Percentiles rank a stretch among this genome's conserved stretches.
These are phyloP conservation scores for Tetheella fluctuosa DNA, from an alignment of 2,888 invertebrate genomes.

Conservation along the genomic window DNA sequence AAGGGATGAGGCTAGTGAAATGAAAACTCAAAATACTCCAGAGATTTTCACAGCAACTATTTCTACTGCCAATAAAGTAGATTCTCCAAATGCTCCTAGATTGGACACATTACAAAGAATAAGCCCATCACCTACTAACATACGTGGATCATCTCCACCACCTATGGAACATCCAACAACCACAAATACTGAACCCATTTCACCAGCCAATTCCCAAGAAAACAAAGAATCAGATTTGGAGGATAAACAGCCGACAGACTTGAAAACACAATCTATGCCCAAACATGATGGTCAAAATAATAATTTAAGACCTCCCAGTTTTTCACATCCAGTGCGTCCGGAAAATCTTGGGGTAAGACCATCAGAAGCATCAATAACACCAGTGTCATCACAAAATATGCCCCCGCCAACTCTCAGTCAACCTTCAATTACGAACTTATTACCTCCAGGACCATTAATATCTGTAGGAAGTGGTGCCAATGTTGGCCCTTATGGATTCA, in stretches of 20 bases:
- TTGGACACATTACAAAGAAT: constrained; percentile 74
- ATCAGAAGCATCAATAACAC: constrained; percentile 61
- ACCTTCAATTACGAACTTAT: constrained; percentile 81
- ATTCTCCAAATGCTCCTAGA: constrained; percentile 72
- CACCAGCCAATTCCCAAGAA: constrained; percentile 75
- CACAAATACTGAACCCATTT: constrained; percentile 73
- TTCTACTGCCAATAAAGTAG: constrained; percentile 71
- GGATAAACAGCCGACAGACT: constrained; percentile 77
- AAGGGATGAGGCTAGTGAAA: constrained; percentile 74
- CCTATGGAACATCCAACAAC: constrained; percentile 73
- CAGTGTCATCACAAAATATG: constrained; percentile 71
- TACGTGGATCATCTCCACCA: constrained; percentile 69
- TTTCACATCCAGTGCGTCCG: constrained; percentile 68
- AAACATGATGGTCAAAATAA: constrained; percentile 63
- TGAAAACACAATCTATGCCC: constrained; percentile 69
- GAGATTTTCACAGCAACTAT: constrained; percentile 81
- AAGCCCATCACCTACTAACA: constrained; percentile 75
- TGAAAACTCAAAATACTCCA: constrained; percentile 76
- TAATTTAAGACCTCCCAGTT: constrained; percentile 63
- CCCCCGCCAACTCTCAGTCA: constrained; percentile 79
- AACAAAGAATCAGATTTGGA: constrained; percentile 73
- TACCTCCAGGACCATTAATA: constrained; percentile 85
- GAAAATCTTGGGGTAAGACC: constrained; percentile 73
- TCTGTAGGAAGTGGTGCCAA: constrained; percentile 84
- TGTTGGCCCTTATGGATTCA: constrained; percentile 86